phyloP scores from a whole-genome alignment of 2,113 vertebrate genomes.

The Ceyx melanurus region DNA sequence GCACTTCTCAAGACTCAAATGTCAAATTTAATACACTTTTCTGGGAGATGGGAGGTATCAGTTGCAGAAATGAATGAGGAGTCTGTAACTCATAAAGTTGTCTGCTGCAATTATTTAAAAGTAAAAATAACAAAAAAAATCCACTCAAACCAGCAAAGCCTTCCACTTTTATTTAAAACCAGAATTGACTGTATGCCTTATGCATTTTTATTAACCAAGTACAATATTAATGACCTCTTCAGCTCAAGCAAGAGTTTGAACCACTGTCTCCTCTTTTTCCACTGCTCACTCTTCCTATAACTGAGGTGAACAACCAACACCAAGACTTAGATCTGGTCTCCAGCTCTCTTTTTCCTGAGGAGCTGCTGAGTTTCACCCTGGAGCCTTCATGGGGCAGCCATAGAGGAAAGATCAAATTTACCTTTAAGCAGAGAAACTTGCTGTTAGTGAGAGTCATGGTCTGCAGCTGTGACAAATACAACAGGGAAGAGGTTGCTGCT shows the following conservation, averaged over 20 bases:
- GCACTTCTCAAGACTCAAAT: not conserved
- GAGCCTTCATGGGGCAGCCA: accelerated
- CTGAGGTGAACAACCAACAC: not conserved
- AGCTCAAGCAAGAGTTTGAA: not conserved
- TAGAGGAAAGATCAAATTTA: not conserved
- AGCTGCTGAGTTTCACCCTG: not conserved
- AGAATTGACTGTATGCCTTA: not conserved
- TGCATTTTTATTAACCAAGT: not conserved
- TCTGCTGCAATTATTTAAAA: not conserved
- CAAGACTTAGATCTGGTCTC: not conserved
- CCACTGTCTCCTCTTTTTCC: accelerated
- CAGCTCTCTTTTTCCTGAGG: not conserved
- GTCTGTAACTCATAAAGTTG: not conserved
- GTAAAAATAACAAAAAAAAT: not conserved
- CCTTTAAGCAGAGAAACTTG: not conserved
- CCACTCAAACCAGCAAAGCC: not conserved
- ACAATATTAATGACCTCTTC: not conserved
- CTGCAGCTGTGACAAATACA: not conserved
- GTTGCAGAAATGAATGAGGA: not conserved
- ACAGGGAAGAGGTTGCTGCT: not conserved
- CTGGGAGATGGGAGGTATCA: not conserved
- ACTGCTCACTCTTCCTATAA: accelerated
- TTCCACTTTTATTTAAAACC: not conserved
- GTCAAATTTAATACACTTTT: not conserved
- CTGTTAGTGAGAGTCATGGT: not conserved